Conservation (phyloP, 2,888 invertebrate genomes). For the Limnephilus auricula region DNA sequence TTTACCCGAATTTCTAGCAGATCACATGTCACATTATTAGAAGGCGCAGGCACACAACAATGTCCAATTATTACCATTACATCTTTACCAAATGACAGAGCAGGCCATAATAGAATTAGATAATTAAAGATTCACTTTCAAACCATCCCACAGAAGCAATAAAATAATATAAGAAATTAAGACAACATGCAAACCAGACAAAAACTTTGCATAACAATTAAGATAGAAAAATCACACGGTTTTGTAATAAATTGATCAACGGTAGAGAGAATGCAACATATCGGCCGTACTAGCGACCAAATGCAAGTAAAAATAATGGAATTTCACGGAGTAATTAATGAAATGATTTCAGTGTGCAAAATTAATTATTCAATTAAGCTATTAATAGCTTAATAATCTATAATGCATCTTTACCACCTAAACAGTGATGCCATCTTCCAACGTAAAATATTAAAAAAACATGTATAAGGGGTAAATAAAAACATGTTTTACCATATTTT, state of each 20-base stretch:
- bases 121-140: neutral
- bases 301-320: neutral
- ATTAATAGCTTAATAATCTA: too few species aligned
- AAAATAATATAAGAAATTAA: neutral
- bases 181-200: neutral
- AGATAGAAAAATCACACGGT: neutral
- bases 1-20: too few species aligned
- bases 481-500: too few species aligned
- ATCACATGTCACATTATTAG: neutral
- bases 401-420: too few species aligned
- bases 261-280: neutral
- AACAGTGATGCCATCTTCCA: too few species aligned
- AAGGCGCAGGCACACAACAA: neutral
- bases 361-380: too few species aligned
- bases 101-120: neutral
- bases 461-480: too few species aligned
- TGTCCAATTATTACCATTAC: neutral
- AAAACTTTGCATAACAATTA: neutral
- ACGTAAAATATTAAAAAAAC: too few species aligned
- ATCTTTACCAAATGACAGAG: neutral
- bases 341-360: too few species aligned
- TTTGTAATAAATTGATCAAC: neutral
- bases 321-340: neutral
- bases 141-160: neutral
- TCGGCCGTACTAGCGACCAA: neutral